phyloP scores from a whole-genome alignment of 2,888 invertebrate species.

The Xestia rhomboidea region DNA sequence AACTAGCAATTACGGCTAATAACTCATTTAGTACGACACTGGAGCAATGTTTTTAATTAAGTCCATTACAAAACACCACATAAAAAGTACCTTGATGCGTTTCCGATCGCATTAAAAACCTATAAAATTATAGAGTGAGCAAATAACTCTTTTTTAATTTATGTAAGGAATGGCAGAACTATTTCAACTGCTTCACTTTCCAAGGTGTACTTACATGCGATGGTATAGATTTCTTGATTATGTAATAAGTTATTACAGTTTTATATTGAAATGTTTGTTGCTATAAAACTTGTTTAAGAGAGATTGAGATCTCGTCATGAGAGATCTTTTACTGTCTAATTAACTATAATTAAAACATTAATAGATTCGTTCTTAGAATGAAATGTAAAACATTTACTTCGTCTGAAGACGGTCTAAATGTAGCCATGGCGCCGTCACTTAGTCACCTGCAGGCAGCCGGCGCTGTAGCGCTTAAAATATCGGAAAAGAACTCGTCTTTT shows the following conservation, averaged over 20 bases:
- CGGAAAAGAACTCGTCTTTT: constrained; percentile 48
- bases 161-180: constrained; percentile 36
- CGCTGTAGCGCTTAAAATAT: constrained; percentile 42
- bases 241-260: not conserved
- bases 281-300: constrained; percentile 4
- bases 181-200: constrained; percentile 7
- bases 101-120: constrained; percentile 55
- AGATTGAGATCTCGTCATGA: constrained; percentile 1
- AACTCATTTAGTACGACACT: constrained; percentile 63
- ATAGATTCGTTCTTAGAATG: constrained; percentile 39
- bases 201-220: not conserved
- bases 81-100: constrained; percentile 39
- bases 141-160: constrained; percentile 33
- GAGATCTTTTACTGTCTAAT: constrained; percentile 16
- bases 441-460: constrained; percentile 12
- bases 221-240: constrained; percentile 18
- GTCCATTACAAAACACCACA: constrained; percentile 33
- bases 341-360: constrained; percentile 34
- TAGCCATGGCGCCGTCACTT: constrained; percentile 41
- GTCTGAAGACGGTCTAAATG: constrained; percentile 38
- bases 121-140: constrained; percentile 29
- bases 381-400: constrained; percentile 40
- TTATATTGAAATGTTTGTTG: not conserved
- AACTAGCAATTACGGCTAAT: constrained; percentile 65
- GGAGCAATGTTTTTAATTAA: constrained; percentile 48